These are phyloP conservation scores for Melieria crassipennis DNA, from an alignment of 2,888 invertebrate species.

Conservation along the genomic window DNA sequence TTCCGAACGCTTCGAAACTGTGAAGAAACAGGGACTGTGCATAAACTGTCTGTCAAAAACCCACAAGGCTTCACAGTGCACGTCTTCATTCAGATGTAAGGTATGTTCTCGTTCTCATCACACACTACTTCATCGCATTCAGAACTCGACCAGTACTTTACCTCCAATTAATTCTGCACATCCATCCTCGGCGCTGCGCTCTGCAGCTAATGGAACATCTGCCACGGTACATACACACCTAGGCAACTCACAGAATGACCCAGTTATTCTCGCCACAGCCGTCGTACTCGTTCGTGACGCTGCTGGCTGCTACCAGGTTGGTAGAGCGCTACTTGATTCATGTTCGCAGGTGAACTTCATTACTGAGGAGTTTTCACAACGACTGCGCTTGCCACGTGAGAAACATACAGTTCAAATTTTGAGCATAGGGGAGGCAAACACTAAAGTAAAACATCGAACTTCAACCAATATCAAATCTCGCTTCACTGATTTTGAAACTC, in stretches of 20 bases:
- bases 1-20: not conserved
- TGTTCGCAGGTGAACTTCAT: conserved; percentile 38
- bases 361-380: conserved; percentile 34
- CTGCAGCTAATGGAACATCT: not conserved
- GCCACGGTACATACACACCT: not conserved
- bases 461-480: conserved; percentile 37
- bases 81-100: conserved; percentile 13
- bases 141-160: not conserved
- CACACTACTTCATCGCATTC: not conserved
- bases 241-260: not conserved
- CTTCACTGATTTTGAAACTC: conserved; percentile 29
- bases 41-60: conserved; percentile 16
- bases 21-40: not conserved
- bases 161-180: not conserved
- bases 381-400: conserved; percentile 27
- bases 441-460: conserved; percentile 29
- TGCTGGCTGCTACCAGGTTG: conserved; percentile 28
- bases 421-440: conserved; percentile 34
- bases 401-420: conserved; percentile 35
- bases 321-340: conserved; percentile 36
- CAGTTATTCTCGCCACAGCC: conserved; percentile 31
- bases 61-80: not conserved
- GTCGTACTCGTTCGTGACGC: conserved; percentile 27
- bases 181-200: not conserved
- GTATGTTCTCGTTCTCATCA: conserved; percentile 6